Percentiles rank a stretch among this genome's conserved stretches.
These are phyloP conservation scores for Agonopterix alstromeriana DNA, from an alignment of 2,888 invertebrate genomes.

Conservation along the genomic window DNA sequence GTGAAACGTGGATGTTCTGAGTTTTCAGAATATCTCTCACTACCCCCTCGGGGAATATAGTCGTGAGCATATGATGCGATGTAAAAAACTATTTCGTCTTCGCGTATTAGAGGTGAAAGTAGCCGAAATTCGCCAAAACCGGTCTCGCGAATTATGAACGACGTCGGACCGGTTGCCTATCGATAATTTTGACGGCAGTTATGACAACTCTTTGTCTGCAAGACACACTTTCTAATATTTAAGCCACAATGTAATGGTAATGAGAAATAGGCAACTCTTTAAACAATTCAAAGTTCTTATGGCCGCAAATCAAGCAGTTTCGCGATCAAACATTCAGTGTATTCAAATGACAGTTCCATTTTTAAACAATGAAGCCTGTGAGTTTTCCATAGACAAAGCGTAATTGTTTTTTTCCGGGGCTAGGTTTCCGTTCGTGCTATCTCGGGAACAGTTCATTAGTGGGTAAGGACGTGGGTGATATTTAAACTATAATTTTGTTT, in stretches of 20 bases:
- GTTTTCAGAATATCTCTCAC: no score
- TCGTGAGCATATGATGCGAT: no score
- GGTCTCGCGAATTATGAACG: slow-evolving; percentile 24
- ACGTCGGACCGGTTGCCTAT: slow-evolving; percentile 11
- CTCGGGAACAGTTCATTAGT: slow-evolving; percentile 20
- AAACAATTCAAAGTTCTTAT: neutral
- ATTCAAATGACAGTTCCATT: slow-evolving; percentile 13
- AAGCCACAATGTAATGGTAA: neutral
- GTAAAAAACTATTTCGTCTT: no score
- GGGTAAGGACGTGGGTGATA: neutral
- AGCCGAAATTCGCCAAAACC: slow-evolving; percentile 23
- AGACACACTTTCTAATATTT: slow-evolving; percentile 17
- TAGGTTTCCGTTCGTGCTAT: slow-evolving; percentile 18
- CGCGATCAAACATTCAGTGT: slow-evolving; percentile 12
- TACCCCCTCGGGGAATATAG: no score
- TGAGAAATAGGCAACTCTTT: neutral
- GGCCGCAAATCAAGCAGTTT: neutral
- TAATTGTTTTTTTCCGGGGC: slow-evolving; percentile 26
- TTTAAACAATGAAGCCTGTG: slow-evolving; percentile 15
- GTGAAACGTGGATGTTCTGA: no score
- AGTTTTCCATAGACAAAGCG: slow-evolving; percentile 24
- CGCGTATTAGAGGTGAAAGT: slow-evolving; percentile 30
- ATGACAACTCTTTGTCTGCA: slow-evolving; percentile 14
- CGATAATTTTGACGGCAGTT: slow-evolving; percentile 19
- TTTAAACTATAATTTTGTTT: neutral